phyloP scores from a whole-genome alignment of 53 echinoderm and acorn worm genomes.

The Luidia sarsii region DNA sequence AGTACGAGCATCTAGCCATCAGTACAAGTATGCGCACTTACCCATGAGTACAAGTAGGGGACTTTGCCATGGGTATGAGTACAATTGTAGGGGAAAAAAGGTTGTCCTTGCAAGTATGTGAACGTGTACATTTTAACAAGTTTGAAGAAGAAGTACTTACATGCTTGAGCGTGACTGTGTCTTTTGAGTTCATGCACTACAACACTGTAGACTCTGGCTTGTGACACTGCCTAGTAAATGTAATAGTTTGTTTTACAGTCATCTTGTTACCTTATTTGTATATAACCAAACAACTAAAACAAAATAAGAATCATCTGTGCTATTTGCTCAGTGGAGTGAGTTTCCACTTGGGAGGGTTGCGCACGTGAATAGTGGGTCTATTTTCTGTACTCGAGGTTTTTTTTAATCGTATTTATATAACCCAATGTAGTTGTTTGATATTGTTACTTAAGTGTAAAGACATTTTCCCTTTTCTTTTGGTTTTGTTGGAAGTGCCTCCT shows the following conservation, averaged over 20 bases:
- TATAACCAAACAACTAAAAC: background rate
- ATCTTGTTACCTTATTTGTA: slow-evolving; percentile 9
- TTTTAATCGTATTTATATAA: slow-evolving; percentile 43
- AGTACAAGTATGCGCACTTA: no score
- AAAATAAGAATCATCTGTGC: no score
- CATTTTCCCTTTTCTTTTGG: background rate
- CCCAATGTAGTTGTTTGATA: slow-evolving; percentile 33
- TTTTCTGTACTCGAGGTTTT: slow-evolving; percentile 44
- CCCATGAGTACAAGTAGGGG: no score
- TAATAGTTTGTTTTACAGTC: background rate
- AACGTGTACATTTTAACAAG: background rate
- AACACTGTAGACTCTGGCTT: background rate
- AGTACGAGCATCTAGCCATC: no score
- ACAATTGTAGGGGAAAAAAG: no score
- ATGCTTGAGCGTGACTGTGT: background rate
- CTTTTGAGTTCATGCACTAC: background rate
- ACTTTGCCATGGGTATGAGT: no score
- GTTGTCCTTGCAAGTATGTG: background rate
- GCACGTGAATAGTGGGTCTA: slow-evolving; percentile 13
- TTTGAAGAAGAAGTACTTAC: background rate
- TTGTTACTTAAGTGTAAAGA: slow-evolving; percentile 22
- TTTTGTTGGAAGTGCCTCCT: background rate
- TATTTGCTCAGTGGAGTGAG: no score
- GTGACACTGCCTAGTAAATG: slow-evolving; percentile 18
- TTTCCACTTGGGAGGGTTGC: slow-evolving; percentile 6